phyloP scores from a whole-genome alignment of 2,113 vertebrate genomes.

The Etia nguti region DNA sequence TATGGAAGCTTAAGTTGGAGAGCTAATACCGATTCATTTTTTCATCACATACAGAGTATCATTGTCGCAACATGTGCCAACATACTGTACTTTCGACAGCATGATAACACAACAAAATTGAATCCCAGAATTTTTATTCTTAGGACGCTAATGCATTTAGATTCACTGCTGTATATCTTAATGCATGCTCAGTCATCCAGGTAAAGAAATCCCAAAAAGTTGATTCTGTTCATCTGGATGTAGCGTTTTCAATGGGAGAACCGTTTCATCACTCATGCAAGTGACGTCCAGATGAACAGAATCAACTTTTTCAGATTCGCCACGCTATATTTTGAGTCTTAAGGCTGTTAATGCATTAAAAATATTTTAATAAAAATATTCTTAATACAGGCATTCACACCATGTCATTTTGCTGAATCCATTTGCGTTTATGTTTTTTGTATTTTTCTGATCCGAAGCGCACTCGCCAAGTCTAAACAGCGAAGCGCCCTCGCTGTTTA shows the following conservation, averaged over 20 bases:
- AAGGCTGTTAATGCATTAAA: neutral
- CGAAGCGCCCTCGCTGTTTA: too few relatives aligned
- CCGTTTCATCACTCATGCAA: neutral
- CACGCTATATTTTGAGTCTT: neutral
- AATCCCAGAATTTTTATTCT: neutral
- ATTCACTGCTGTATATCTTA: neutral
- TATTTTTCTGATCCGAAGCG: neutral
- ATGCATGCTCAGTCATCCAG: too few relatives aligned
- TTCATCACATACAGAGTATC: neutral
- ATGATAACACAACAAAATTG: neutral
- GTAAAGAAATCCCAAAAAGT: neutral
- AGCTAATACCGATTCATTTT: neutral
- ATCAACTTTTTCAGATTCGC: neutral
- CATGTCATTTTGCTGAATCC: neutral
- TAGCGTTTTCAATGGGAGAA: accelerated
- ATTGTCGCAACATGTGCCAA: neutral
- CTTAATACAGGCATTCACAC: neutral
- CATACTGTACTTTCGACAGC: neutral
- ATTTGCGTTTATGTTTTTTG: neutral
- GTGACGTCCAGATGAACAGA: neutral
- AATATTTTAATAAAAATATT: neutral
- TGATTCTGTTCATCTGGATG: neutral
- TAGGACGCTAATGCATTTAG: neutral
- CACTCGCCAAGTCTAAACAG: too few relatives aligned
- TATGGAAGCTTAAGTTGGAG: neutral